Conservation (phyloP, 92 coral and sea anemone genomes). For the Phymanthus crucifer region DNA sequence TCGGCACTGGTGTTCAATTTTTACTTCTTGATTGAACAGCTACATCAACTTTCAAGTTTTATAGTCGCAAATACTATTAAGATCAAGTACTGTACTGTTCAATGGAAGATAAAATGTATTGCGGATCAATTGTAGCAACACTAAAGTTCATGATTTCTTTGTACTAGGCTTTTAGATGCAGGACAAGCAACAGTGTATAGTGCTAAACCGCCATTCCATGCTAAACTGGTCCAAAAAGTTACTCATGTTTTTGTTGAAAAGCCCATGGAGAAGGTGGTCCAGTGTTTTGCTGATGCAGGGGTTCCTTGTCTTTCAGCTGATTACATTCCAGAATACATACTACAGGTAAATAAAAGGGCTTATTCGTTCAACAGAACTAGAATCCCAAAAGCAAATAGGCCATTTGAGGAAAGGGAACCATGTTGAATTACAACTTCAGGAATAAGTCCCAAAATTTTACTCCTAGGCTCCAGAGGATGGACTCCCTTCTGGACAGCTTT, state of each 20-base stretch:
- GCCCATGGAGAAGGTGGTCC: slow-evolving; percentile 59
- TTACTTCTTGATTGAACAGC: too few relatives aligned
- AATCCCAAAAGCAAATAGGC: not conserved
- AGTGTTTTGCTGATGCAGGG: slow-evolving; percentile 64
- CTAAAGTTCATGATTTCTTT: not conserved
- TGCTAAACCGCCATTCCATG: slow-evolving; percentile 62
- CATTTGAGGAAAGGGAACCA: too few relatives aligned
- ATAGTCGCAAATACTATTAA: too few relatives aligned
- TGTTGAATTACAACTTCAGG: too few relatives aligned
- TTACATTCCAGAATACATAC: slow-evolving; percentile 89
- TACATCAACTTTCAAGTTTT: too few relatives aligned
- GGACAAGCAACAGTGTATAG: slow-evolving; percentile 76
- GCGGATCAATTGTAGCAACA: not conserved
- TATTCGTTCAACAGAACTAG: not conserved
- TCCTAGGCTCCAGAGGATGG: too few relatives aligned
- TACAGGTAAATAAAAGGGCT: slow-evolving; percentile 51
- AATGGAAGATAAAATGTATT: too few relatives aligned
- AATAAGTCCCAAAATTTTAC: too few relatives aligned
- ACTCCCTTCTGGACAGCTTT: too few relatives aligned
- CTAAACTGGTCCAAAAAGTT: slow-evolving; percentile 52
- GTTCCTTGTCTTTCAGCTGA: slow-evolving; percentile 81
- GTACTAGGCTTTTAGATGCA: slow-evolving; percentile 79
- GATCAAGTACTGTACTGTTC: too few relatives aligned
- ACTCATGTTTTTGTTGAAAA: slow-evolving; percentile 95
- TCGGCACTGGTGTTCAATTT: too few relatives aligned